Evolutionary conservation across 2,113 vertebrate genomes (phyloP), one percentile per base, ranked within the genome.

Genomic region (Ameiurus melas): DNA sequence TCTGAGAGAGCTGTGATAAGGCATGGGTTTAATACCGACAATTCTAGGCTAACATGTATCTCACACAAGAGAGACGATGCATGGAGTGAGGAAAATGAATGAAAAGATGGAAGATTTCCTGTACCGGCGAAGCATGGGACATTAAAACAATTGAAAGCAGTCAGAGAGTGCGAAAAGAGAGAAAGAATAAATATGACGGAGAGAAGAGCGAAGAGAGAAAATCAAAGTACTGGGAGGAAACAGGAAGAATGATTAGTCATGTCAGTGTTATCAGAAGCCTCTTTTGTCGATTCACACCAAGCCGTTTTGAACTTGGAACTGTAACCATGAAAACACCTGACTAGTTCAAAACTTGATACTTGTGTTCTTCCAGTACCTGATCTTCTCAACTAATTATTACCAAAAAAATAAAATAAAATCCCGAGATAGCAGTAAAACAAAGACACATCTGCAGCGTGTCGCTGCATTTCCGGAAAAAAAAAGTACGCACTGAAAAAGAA

Each of bases 211-310:
- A 89, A 92, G 90, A 92, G 80, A 91, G 94, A 92, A 93, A 89
- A 83, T 81, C 85, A 85, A 60, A 87, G 43, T 43, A 66, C 84
- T 87, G 90, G 91, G 91, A 89, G 93, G 92, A 95, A 95, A 93
- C 93, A 93, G 90, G 91, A 91, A 94, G 92, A 93, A 85, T 94
- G 92, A 95, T 96, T 95, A 95, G 94, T 95, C 94, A 95, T 95
- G 95, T 96, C 94, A 95, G 87, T 94, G 95, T 95, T 95, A 96
- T 95, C 94, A 95, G 96, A 93, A 93, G 94, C 95, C 95, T 96
- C 94, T 96, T 96, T 96, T 96, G 96, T 94, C 94, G 92, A 94
- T 94, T 94, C 91, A 92, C 91, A 93, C 92, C 89, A 77, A 89
- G 93, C 93, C 89, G 86, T 91, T 92, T 94, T 94, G 92, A 93